Conservation (phyloP, 23 tunicate species). For the Styela plicata region DNA sequence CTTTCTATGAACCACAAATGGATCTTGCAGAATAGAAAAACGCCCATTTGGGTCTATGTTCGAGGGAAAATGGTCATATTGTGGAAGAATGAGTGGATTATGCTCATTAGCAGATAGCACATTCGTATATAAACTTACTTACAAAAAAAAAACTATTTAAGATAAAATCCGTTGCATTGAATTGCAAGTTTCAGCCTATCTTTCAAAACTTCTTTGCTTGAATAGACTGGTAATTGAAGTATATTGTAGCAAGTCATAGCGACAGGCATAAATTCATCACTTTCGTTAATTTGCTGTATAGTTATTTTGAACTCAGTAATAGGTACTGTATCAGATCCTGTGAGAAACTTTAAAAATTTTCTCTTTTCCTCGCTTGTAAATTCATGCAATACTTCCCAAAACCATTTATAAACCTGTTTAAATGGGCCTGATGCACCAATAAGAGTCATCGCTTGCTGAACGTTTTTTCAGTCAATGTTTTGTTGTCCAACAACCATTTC, state of each 20-base stretch:
- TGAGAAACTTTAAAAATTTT: constrained; percentile 69
- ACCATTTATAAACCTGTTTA: constrained; percentile 53
- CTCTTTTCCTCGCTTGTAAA: constrained; percentile 62
- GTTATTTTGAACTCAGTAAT: constrained; percentile 62
- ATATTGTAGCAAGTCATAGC: background rate
- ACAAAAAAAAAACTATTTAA: too few relatives aligned
- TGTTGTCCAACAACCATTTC: constrained; percentile 89
- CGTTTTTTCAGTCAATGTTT: constrained; percentile 81
- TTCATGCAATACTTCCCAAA: constrained; percentile 84
- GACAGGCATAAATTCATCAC: background rate
- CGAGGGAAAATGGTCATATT: too few relatives aligned
- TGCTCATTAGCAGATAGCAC: too few relatives aligned
- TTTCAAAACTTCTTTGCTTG: background rate
- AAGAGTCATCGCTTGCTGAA: constrained; percentile 51
- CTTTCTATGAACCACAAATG: too few relatives aligned
- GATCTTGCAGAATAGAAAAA: too few relatives aligned
- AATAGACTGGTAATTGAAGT: background rate
- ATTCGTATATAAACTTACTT: too few relatives aligned
- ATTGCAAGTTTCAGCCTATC: background rate
- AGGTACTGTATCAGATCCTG: constrained; percentile 56
- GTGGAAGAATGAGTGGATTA: too few relatives aligned
- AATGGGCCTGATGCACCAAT: constrained; percentile 57
- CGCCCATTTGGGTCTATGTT: too few relatives aligned
- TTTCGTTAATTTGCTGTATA: constrained; percentile 33
- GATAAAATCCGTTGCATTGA: background rate